Conservation (phyloP, 2,797 vertebrate genomes). For the Denticeps clupeoides region DNA sequence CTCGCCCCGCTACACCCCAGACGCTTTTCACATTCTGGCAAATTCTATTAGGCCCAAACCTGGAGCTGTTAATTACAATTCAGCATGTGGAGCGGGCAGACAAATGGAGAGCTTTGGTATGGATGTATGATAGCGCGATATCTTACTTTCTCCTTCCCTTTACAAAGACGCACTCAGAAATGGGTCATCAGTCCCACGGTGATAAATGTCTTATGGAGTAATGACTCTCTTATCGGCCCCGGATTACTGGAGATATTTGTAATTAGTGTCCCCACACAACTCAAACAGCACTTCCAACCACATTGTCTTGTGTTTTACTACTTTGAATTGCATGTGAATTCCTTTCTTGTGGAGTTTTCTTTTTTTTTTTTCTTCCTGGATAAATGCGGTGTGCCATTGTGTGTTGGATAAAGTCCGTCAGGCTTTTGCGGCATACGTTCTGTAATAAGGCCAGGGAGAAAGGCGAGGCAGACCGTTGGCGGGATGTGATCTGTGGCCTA, state of each 20-base stretch:
- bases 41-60: slow-evolving; percentile 67
- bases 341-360: slow-evolving; percentile 20
- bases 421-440: neutral
- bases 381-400: slow-evolving; percentile 36
- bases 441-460: neutral
- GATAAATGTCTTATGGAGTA: slow-evolving; percentile 69
- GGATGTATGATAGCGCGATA: slow-evolving; percentile 62
- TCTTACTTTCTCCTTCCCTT: slow-evolving; percentile 46
- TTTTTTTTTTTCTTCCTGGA: neutral
- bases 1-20: slow-evolving; percentile 11
- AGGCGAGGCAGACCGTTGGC: neutral
- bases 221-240: slow-evolving; percentile 64
- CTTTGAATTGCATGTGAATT: slow-evolving; percentile 54
- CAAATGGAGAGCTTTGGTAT: slow-evolving; percentile 58
- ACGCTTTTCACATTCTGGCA: slow-evolving; percentile 53
- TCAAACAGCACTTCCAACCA: slow-evolving; percentile 52
- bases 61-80: slow-evolving; percentile 66
- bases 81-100: slow-evolving; percentile 60
- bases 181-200: slow-evolving; percentile 68
- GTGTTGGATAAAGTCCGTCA: slow-evolving; percentile 28
- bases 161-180: slow-evolving; percentile 62
- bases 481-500: neutral
- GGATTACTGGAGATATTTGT: slow-evolving; percentile 68
- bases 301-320: slow-evolving; percentile 48
- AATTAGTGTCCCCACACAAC: slow-evolving; percentile 66